phyloP scores from a whole-genome alignment of 2,797 vertebrate genomes.

The Acanthurus leucopareius region DNA sequence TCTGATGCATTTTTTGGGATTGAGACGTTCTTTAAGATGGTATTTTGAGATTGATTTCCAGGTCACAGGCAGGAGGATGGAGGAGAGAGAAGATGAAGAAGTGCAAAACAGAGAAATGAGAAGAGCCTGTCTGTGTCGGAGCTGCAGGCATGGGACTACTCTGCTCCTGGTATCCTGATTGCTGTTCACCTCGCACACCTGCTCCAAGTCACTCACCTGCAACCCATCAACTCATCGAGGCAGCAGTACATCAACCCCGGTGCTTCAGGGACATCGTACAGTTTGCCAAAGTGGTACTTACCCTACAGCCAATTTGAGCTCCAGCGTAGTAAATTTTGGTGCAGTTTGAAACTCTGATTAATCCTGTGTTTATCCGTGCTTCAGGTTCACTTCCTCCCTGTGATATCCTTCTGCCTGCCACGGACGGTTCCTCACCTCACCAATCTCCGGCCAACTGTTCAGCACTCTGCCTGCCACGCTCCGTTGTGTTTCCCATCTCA shows the following conservation, averaged over 20 bases:
- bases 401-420: no score
- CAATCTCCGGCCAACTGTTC: background rate
- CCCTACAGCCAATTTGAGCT: no score
- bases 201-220: background rate
- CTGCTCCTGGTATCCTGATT: background rate
- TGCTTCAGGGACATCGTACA: background rate
- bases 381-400: no score
- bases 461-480: no score
- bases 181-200: background rate
- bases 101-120: background rate
- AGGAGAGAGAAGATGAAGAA: background rate
- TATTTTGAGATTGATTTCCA: background rate
- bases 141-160: no score
- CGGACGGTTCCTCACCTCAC: background rate
- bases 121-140: no score
- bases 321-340: background rate
- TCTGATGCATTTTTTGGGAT: background rate
- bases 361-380: no score
- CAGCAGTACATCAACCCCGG: no score
- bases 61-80: background rate
- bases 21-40: background rate
- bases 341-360: background rate
- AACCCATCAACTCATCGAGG: background rate
- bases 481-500: background rate
- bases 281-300: no score